A percentile compares a stretch with the other conserved stretches of the same genome.
These are phyloP conservation scores for Oscarella lobularis DNA, from an alignment of 37 sponge, comb jelly and placozoan genomes.

Conservation along the genomic window DNA sequence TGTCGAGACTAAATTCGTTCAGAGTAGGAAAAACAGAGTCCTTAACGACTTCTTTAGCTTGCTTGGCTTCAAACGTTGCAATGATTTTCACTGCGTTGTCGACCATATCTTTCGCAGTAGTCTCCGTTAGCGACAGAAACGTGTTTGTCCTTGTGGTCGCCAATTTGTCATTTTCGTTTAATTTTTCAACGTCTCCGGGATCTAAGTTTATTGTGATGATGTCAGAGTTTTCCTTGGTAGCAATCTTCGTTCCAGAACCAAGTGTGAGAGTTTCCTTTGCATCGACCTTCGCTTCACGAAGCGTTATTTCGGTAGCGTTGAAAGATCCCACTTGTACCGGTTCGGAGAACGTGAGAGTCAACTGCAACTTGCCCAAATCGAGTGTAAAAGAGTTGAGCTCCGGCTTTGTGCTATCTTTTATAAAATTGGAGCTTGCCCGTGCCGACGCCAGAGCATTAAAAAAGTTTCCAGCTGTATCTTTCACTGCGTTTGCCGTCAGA, in stretches of 20 bases:
- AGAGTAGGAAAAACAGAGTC: conserved; percentile 40
- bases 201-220: not conserved
- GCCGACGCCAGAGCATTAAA: conserved; percentile 9
- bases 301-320: conserved; percentile 9
- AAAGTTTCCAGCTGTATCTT: conserved; percentile 40
- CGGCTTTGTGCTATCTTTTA: conserved; percentile 41
- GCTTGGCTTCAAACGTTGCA: conserved; percentile 13
- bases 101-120: conserved; percentile 32
- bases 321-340: conserved; percentile 54
- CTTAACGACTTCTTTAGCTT: conserved; percentile 12
- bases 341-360: conserved; percentile 68
- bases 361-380: conserved; percentile 18
- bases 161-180: not conserved
- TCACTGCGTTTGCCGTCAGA: conserved; percentile 14
- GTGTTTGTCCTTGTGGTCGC: conserved; percentile 4
- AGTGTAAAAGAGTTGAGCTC: not conserved
- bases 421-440: conserved; percentile 14
- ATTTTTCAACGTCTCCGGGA: not conserved
- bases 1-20: conserved; percentile 52
- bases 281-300: not conserved
- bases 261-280: not conserved
- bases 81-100: conserved; percentile 5
- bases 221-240: not conserved
- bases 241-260: not conserved
- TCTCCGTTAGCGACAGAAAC: not conserved